Conservation (phyloP, 2,113 vertebrate genomes). For the Heliornis fulica region DNA sequence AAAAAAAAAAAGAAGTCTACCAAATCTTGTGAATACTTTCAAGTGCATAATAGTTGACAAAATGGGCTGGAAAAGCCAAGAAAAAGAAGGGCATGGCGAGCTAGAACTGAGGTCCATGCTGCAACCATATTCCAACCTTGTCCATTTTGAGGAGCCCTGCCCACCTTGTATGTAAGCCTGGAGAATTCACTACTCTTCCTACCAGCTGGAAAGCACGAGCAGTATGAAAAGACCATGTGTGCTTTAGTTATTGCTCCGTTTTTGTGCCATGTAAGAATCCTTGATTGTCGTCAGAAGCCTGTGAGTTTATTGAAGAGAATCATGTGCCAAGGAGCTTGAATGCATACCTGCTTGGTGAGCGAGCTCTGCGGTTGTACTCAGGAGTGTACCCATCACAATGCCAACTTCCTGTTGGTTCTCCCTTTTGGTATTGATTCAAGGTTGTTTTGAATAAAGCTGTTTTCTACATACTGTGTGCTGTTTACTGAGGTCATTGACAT, state of each 20-base stretch:
- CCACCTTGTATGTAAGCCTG: background rate
- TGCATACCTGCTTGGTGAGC: background rate
- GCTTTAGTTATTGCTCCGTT: background rate
- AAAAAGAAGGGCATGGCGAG: background rate
- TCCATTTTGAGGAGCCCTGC: background rate
- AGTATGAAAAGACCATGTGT: background rate
- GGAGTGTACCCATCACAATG: background rate
- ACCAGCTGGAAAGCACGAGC: background rate
- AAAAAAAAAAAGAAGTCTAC: background rate
- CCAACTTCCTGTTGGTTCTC: background rate
- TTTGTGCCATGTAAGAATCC: background rate
- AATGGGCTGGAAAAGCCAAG: background rate
- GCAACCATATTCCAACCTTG: background rate
- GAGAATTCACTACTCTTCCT: background rate
- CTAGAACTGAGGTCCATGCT: background rate
- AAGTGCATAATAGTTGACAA: background rate
- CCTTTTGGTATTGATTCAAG: background rate
- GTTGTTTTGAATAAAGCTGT: background rate
- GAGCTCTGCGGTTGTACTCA: background rate
- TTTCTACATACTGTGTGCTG: background rate
- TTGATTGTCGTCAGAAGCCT: background rate
- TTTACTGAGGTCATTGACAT: background rate
- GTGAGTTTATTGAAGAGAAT: background rate
- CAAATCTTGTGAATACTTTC: background rate
- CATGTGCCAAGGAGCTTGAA: background rate